Base-by-base conservation (phyloP, 2,797 vertebrate genomes). In the Urocyon cinereoargenteus region DNA sequence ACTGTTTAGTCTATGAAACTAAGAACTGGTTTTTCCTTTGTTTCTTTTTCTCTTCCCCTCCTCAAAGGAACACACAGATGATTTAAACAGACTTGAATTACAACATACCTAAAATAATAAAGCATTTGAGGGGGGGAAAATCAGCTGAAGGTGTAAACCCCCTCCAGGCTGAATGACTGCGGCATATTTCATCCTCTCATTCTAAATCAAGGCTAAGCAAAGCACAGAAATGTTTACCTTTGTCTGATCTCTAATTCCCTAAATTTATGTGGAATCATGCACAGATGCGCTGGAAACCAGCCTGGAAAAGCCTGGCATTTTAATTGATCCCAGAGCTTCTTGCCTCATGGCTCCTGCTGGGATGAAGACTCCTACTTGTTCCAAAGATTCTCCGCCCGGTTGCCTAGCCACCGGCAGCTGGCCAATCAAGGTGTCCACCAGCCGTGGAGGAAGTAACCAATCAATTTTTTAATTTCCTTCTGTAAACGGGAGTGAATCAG, bases 241-340 rank as follows among this genome's bases (percentile, higher is more conserved):
- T 96, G 97, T 98, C 98, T 97, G 98, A 98, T 98, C 96, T 96
- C 98, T 99, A 99, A 99, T 99, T 99, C 98, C 97, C 97, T 97
- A 96, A 98, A 99, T 99, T 98, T 98, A 99, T 99, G 99, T 98
- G 98, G 98, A 98, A 98, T 98, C 99, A 99, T 97, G 99, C 98
- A 97, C 99, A 99, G 98, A 99, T 99, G 98, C 98, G 95, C 98
- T 98, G 98, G 99, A 99, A 99, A 98, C 92, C 78, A 95, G 98
- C 98, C 97, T 98, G 98, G 98, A 99, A 98, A 99, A 99, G 98
- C 98, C 97, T 98, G 99, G 98, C 98, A 99, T 99, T 99, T 99
- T 99, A 99, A 99, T 99, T 99, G 99, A 99, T 99, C 99, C 98
- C 99, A 98, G 98, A 99, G 98, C 98, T 97, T 98, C 98, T 97